Evolutionary conservation across 1,140 invertebrate species (phyloP).

Genomic region (Notospermus geniculatus): DNA sequence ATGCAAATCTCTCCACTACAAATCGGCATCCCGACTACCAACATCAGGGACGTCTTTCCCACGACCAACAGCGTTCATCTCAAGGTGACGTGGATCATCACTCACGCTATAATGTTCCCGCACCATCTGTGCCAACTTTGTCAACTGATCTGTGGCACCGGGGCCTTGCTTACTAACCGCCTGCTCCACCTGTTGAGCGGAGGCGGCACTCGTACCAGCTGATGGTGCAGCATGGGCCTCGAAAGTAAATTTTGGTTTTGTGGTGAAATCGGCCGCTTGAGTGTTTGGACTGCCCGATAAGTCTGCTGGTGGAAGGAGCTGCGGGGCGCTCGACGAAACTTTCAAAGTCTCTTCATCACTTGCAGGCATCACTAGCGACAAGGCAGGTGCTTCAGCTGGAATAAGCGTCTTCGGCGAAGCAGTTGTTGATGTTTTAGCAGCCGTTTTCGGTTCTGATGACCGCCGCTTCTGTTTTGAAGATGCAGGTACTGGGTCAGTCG

Average conservation of each 20-base stretch:
- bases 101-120: constrained; percentile 42
- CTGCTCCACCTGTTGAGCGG: not conserved
- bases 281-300: constrained; percentile 22
- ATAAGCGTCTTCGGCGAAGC: constrained; percentile 41
- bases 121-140: constrained; percentile 46
- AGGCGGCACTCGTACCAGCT: constrained; percentile 19
- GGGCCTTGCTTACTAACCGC: not conserved
- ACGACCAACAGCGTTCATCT: too few species aligned
- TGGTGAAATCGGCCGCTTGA: constrained; percentile 20
- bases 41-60: too few species aligned
- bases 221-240: constrained; percentile 22
- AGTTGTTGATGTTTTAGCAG: not conserved
- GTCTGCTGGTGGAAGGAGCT: constrained; percentile 34
- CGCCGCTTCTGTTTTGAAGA: too few species aligned
- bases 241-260: constrained; percentile 24
- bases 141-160: constrained; percentile 19
- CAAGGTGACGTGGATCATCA: constrained; percentile 11
- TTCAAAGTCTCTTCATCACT: constrained; percentile 17
- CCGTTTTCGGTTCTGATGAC: too few species aligned
- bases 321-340: constrained; percentile 18
- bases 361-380: constrained; percentile 32
- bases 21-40: too few species aligned
- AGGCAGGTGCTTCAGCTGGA: constrained; percentile 37
- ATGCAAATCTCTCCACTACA: too few species aligned
- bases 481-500: constrained; percentile 20